Evolutionary conservation across 2,113 vertebrate genomes (phyloP).

Genomic region (Myiopsitta monachus): DNA sequence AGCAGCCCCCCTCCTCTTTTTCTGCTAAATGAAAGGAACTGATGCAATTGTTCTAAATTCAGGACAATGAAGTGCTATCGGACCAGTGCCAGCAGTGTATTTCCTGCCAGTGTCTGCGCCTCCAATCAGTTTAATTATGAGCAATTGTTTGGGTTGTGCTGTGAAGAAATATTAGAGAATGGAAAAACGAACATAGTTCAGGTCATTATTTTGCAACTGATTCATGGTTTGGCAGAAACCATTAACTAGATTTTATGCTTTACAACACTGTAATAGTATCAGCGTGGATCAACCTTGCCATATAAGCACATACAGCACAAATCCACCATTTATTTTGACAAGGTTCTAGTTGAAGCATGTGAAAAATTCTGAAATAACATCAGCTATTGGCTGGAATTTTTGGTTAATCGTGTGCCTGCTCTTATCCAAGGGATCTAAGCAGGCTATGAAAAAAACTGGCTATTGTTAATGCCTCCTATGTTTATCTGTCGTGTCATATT

Average conservation of each 20-base stretch:
- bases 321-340: constrained; percentile 75
- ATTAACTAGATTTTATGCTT: constrained; percentile 77
- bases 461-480: constrained; percentile 45
- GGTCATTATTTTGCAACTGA: constrained; percentile 76
- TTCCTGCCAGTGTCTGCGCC: constrained; percentile 78
- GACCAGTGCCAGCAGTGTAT: constrained; percentile 62
- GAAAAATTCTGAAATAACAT: constrained; percentile 73
- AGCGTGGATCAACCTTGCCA: constrained; percentile 74
- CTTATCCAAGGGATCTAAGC: constrained; percentile 47
- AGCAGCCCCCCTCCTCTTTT: constrained; percentile 11
- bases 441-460: constrained; percentile 45
- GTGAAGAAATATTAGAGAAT: constrained; percentile 82
- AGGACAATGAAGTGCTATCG: constrained; percentile 67
- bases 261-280: constrained; percentile 70
- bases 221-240: constrained; percentile 80
- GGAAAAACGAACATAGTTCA: constrained; percentile 79
- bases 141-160: constrained; percentile 79
- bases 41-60: constrained; percentile 73
- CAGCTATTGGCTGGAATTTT: constrained; percentile 56
- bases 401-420: constrained; percentile 22
- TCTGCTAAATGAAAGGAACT: constrained; percentile 73
- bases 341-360: constrained; percentile 72
- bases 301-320: constrained; percentile 80
- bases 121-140: constrained; percentile 80
- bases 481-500: constrained; percentile 45